Evolutionary conservation across 2,888 invertebrate species (phyloP).

Genomic region (Kuschelorhynchus macadamiae): DNA sequence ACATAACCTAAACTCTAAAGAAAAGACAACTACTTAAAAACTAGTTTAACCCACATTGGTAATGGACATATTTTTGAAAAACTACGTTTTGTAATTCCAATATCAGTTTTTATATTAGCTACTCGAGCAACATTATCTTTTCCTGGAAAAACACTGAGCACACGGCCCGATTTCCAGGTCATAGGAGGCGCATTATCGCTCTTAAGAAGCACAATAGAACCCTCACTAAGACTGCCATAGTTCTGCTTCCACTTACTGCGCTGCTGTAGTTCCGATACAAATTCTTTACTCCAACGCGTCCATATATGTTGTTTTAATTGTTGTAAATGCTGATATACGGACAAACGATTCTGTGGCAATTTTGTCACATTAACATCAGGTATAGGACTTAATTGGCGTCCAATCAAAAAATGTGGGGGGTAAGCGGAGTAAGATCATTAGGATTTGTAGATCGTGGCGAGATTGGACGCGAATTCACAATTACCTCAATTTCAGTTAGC

Average conservation of each 20-base stretch:
- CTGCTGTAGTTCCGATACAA: conserved; percentile 16
- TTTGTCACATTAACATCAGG: conserved; percentile 14
- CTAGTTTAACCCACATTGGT: background rate
- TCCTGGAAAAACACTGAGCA: conserved; percentile 14
- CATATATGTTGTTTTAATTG: conserved; percentile 14
- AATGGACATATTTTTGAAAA: conserved; percentile 23
- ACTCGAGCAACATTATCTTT: conserved; percentile 25
- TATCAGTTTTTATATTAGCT: conserved; percentile 15
- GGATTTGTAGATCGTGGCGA: conserved; percentile 30
- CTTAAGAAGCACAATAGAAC: conserved; percentile 12
- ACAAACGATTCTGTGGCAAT: conserved; percentile 8
- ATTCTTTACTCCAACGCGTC: conserved; percentile 27
- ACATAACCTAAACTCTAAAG: too few species aligned
- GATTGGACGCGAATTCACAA: conserved; percentile 41
- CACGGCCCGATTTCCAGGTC: conserved; percentile 19
- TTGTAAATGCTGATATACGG: conserved; percentile 20
- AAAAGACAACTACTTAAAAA: conserved; percentile 9
- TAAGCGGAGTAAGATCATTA: conserved; percentile 34
- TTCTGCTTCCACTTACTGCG: conserved; percentile 28
- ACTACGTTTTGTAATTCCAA: conserved; percentile 7
- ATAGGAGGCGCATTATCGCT: conserved; percentile 13
- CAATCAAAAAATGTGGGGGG: conserved; percentile 45
- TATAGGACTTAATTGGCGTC: conserved; percentile 12
- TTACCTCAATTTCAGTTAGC: conserved; percentile 34
- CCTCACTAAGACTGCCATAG: background rate